Percentiles rank a stretch among this genome's conserved stretches.
These are phyloP conservation scores for Eulemur rufifrons DNA, from an alignment of 2,113 vertebrate genomes.

Conservation along the genomic window DNA sequence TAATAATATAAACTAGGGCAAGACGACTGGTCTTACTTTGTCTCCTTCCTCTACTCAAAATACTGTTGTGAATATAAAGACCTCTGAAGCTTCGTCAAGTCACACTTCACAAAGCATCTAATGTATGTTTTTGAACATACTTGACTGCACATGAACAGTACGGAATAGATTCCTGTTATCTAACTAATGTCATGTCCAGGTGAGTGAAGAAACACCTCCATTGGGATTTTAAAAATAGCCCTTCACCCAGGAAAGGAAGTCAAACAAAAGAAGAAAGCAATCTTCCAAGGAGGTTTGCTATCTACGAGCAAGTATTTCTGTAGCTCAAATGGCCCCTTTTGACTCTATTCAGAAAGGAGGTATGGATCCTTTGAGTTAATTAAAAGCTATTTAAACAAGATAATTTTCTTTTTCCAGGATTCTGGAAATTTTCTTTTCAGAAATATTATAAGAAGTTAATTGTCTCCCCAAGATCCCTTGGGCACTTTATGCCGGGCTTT, in stretches of 20 bases:
- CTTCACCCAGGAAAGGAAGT: background rate
- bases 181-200: background rate
- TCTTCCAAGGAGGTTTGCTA: background rate
- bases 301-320: background rate
- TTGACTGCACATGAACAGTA: background rate
- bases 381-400: conserved; percentile 37
- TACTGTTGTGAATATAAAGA: background rate
- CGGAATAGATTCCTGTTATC: background rate
- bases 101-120: background rate
- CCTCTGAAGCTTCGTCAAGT: rapidly evolving
- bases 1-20: background rate
- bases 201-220: background rate
- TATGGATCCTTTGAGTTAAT: background rate
- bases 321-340: background rate
- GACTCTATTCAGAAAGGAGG: background rate
- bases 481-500: background rate
- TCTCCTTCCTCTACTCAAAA: background rate
- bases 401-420: background rate
- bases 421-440: conserved; percentile 32
- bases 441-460: background rate
- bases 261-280: background rate
- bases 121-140: background rate
- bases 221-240: background rate
- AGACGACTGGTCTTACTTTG: background rate
- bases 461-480: background rate